These are phyloP conservation scores for Propithecus coquereli DNA, from an alignment of 2,113 vertebrate genomes.

Conservation along the genomic window DNA sequence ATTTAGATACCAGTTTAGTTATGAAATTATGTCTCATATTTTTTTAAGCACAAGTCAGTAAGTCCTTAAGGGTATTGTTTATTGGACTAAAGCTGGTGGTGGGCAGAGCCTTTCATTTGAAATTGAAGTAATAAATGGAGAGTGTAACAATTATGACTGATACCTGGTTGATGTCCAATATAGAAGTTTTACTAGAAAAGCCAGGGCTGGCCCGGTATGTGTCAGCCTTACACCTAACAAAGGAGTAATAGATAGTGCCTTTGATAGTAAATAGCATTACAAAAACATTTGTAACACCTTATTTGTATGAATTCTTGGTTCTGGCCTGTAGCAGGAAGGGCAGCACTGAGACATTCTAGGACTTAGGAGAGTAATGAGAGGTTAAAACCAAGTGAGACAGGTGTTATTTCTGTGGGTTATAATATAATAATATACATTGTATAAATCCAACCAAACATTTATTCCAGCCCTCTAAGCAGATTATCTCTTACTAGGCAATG, in stretches of 20 bases:
- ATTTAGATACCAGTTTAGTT: slow-evolving; percentile 13
- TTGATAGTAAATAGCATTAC: slow-evolving; percentile 17
- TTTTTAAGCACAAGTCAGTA: not conserved
- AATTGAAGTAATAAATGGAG: not conserved
- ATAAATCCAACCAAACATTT: not conserved
- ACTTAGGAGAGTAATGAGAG: not conserved
- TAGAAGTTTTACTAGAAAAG: slow-evolving; percentile 38
- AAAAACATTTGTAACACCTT: slow-evolving; percentile 41
- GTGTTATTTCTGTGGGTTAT: not conserved
- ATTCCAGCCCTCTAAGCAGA: not conserved
- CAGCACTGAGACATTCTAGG: not conserved
- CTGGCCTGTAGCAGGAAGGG: not conserved
- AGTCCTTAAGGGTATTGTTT: not conserved
- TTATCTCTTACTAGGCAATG: not conserved
- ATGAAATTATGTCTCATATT: slow-evolving; percentile 25
- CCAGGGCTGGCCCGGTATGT: not conserved
- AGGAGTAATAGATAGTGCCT: not conserved
- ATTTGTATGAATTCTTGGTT: slow-evolving; percentile 33
- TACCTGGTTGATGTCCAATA: not conserved
- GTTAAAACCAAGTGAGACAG: not conserved
- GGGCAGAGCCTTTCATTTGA: not conserved
- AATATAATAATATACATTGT: not conserved
- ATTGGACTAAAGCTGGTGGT: not conserved
- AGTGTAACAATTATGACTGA: not conserved
- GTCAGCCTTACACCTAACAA: not conserved